phyloP scores from a whole-genome alignment of 2,113 vertebrate species.

The Rhagologus leucostigma region DNA sequence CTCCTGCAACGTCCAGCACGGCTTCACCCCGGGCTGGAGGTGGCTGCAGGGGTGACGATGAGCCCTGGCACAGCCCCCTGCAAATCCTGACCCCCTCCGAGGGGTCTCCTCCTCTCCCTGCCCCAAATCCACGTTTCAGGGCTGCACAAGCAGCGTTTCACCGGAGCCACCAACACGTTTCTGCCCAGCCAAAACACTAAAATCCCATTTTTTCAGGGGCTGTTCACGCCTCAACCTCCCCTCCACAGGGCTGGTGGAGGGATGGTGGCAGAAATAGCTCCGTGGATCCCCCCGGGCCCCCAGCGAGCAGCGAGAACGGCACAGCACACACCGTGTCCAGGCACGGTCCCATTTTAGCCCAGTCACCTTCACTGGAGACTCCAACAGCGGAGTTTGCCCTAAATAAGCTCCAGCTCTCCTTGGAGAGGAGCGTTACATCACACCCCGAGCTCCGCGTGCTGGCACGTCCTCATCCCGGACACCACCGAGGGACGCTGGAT shows the following conservation, averaged over 20 bases:
- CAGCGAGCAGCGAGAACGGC: neutral
- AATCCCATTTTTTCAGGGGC: neutral
- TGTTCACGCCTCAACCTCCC: neutral
- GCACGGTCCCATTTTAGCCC: neutral
- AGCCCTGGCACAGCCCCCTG: neutral
- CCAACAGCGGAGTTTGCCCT: neutral
- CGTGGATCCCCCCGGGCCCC: neutral
- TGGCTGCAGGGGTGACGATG: neutral
- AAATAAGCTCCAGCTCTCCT: neutral
- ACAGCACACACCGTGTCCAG: neutral
- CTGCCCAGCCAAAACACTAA: neutral
- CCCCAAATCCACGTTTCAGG: neutral
- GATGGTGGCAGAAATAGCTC: neutral
- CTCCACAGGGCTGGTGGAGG: neutral
- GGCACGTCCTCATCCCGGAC: neutral
- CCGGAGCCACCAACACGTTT: neutral
- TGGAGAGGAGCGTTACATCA: neutral
- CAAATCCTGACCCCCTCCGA: neutral
- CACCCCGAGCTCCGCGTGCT: neutral
- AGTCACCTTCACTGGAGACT: slow-evolving; percentile 7
- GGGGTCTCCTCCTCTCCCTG: neutral
- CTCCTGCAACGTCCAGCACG: neutral
- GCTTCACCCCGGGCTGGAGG: neutral
- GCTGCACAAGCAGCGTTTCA: accelerated
- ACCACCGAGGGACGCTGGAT: neutral